A percentile compares a stretch with the other conserved stretches of the same genome.
These are phyloP conservation scores for Phymorhynchus buccinoides DNA, from an alignment of 1,140 invertebrate genomes.

Conservation along the genomic window DNA sequence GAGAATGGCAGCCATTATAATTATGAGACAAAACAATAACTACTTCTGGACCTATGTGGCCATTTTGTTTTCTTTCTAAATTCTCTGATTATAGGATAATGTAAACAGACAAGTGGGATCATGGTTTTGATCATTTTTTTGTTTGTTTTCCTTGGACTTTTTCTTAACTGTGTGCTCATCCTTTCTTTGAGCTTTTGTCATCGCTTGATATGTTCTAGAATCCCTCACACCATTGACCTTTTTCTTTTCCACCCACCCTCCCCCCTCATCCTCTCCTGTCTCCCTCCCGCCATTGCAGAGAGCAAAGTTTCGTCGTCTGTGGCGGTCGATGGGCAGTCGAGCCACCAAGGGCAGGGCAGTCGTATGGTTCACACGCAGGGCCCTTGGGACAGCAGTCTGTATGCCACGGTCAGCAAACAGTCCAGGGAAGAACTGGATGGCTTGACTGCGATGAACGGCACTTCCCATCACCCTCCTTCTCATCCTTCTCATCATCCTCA, in stretches of 20 bases:
- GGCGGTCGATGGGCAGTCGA: slow-evolving; percentile 33
- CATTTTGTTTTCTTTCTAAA: neutral
- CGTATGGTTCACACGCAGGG: slow-evolving; percentile 80
- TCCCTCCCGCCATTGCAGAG: slow-evolving; percentile 42
- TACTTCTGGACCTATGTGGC: too few relatives aligned
- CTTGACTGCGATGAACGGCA: slow-evolving; percentile 51
- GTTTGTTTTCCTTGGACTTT: neutral
- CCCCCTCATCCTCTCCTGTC: slow-evolving; percentile 29
- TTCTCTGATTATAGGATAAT: too few relatives aligned
- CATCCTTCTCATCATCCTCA: slow-evolving; percentile 16
- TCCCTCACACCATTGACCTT: neutral
- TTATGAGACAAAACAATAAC: too few relatives aligned
- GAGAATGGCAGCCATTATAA: too few relatives aligned
- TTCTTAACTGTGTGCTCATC: slow-evolving; percentile 5
- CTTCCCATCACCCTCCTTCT: slow-evolving; percentile 37
- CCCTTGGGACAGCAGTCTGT: slow-evolving; percentile 89
- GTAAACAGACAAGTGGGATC: too few relatives aligned
- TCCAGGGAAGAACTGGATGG: slow-evolving; percentile 29
- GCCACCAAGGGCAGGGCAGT: slow-evolving; percentile 41
- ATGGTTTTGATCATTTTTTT: neutral
- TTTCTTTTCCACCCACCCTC: slow-evolving; percentile 35
- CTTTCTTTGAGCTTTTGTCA: too few relatives aligned
- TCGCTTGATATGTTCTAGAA: too few relatives aligned
- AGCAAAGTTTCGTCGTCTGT: slow-evolving; percentile 21
- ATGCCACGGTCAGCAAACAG: slow-evolving; percentile 79